These are phyloP conservation scores for Emydura subglobosa DNA, from an alignment of 2,113 vertebrate genomes.

Conservation along the genomic window DNA sequence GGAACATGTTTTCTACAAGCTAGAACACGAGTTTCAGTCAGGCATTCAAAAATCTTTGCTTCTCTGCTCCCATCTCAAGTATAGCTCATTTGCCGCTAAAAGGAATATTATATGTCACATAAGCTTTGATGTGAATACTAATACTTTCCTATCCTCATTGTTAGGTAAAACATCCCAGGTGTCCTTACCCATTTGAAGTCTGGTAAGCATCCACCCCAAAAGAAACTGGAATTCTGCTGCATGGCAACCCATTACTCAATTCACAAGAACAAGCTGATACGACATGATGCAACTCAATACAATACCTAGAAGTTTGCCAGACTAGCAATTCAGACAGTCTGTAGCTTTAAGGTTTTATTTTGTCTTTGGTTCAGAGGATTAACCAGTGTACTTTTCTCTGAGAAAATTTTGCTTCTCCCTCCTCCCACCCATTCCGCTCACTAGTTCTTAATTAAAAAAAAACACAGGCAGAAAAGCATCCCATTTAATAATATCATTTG, in stretches of 20 bases:
- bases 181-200: background rate
- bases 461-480: background rate
- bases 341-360: background rate
- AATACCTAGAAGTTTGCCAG: background rate
- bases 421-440: background rate
- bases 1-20: background rate
- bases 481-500: background rate
- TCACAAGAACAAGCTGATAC: background rate
- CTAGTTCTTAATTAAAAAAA: background rate
- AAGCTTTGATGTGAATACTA: background rate
- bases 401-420: background rate
- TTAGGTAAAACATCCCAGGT: background rate
- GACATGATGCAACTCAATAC: background rate
- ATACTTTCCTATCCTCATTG: background rate
- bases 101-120: background rate
- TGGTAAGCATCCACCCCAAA: background rate
- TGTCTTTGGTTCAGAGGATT: background rate
- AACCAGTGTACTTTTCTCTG: background rate
- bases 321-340: background rate
- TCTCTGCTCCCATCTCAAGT: background rate
- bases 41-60: background rate
- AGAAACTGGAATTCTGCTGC: background rate
- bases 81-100: background rate
- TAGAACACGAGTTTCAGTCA: background rate
- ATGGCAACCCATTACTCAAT: constrained; percentile 13